These are phyloP conservation scores for Phacellophora camtschatica DNA, from an alignment of 30 jellyfish, hydroid and myxozoan genomes.

Conservation along the genomic window DNA sequence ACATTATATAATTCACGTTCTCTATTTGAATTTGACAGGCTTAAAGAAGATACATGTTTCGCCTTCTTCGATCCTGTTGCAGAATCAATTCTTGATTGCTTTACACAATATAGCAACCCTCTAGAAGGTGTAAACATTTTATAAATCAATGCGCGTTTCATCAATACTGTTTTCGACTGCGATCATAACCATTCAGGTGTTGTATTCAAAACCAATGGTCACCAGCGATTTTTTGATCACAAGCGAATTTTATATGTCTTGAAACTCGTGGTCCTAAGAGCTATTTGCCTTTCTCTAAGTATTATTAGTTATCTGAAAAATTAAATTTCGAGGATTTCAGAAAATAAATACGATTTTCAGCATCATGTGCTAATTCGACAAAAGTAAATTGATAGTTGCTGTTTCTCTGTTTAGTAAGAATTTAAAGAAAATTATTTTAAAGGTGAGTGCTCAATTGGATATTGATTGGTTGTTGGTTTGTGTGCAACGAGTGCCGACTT, in stretches of 20 bases:
- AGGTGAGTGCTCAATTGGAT: too few relatives aligned
- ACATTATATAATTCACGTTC: too few relatives aligned
- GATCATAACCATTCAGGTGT: constrained; percentile 44
- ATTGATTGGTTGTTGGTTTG: too few relatives aligned
- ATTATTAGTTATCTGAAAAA: neutral
- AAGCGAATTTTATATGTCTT: neutral
- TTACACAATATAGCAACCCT: neutral
- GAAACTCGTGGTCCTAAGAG: neutral
- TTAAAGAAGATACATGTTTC: neutral
- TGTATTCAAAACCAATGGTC: constrained; percentile 47
- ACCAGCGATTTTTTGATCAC: constrained; percentile 70
- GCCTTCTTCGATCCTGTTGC: too few relatives aligned
- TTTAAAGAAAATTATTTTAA: too few relatives aligned
- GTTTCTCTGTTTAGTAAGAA: too few relatives aligned
- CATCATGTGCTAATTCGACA: neutral
- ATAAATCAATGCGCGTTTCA: neutral
- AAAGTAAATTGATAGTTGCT: neutral
- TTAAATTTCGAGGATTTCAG: neutral
- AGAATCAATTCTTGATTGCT: too few relatives aligned
- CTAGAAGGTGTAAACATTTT: neutral
- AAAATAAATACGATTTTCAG: neutral
- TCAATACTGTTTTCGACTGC: constrained; percentile 60
- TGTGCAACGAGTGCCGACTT: too few relatives aligned
- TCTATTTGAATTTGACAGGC: too few relatives aligned
- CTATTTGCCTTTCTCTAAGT: neutral